phyloP scores from a whole-genome alignment of 2,888 invertebrate genomes.

The Melanargia galathea region DNA sequence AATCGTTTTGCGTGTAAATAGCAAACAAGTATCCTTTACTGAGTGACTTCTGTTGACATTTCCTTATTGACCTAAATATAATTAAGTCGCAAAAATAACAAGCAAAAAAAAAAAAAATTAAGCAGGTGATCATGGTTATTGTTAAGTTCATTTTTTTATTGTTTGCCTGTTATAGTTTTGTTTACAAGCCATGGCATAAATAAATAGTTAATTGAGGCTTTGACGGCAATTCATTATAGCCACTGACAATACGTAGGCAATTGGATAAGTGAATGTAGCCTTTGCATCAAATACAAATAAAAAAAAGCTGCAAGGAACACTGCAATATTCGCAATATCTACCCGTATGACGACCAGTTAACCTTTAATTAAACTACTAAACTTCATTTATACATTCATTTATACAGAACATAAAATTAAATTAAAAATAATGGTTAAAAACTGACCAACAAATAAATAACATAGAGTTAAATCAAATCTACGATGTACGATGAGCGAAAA shows the following conservation, averaged over 20 bases:
- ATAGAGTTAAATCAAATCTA: no score
- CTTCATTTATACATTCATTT: no score
- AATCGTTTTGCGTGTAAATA: no score
- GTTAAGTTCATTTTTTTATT: no score
- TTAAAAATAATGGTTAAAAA: background rate
- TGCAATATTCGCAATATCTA: background rate
- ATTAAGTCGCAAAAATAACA: background rate
- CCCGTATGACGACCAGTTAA: background rate
- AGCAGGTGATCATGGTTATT: no score
- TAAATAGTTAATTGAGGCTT: background rate
- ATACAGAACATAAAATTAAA: background rate
- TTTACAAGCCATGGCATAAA: background rate
- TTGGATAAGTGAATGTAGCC: background rate
- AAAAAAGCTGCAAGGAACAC: background rate
- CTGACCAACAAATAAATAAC: background rate
- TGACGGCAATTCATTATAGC: background rate
- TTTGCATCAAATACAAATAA: background rate
- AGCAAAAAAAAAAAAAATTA: no score
- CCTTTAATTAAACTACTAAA: background rate
- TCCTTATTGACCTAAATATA: background rate
- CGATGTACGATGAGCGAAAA: no score
- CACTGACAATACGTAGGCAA: background rate
- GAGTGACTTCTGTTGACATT: conserved; percentile 7
- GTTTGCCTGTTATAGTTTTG: no score
- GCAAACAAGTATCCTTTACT: background rate